Percentiles rank a stretch among this genome's conserved stretches.
phyloP scores from a whole-genome alignment of 2,113 vertebrate genomes.

The Caranx melampygus region DNA sequence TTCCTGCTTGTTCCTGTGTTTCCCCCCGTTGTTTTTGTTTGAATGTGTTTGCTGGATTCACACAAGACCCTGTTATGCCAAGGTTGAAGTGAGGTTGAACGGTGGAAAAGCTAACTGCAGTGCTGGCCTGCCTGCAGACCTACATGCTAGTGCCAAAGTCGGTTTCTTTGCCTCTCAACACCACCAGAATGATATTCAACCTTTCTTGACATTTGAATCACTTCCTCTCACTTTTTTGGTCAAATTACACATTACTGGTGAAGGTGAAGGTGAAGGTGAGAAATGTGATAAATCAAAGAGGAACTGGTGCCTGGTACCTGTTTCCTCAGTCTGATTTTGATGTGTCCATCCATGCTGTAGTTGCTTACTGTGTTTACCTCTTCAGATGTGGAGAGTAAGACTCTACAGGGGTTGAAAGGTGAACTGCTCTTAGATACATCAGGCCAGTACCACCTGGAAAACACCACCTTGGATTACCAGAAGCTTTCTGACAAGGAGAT shows the following conservation, averaged over 20 bases:
- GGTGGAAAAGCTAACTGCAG: slow-evolving; percentile 17
- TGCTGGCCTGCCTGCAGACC: slow-evolving; percentile 14
- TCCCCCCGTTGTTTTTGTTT: slow-evolving; percentile 60
- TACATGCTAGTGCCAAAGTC: background rate
- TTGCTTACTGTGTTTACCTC: slow-evolving; percentile 40
- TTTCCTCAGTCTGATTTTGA: background rate
- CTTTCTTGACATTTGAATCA: background rate
- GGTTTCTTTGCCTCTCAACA: slow-evolving; percentile 27
- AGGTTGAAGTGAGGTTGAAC: slow-evolving; percentile 62
- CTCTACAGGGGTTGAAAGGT: slow-evolving; percentile 89
- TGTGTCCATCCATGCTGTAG: background rate
- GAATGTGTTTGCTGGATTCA: slow-evolving; percentile 63
- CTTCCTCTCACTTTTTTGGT: background rate
- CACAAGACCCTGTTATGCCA: slow-evolving; percentile 51
- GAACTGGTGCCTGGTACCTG: background rate
- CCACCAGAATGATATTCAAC: slow-evolving; percentile 27
- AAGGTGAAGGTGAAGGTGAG: slow-evolving; percentile 5
- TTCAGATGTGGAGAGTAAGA: slow-evolving; percentile 94
- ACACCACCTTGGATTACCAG: slow-evolving; percentile 95
- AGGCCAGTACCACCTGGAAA: slow-evolving; percentile 89
- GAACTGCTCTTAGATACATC: slow-evolving; percentile 87
- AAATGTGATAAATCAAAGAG: background rate
- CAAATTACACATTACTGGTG: background rate
- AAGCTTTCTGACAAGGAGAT: slow-evolving; percentile 94
- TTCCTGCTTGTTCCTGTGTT: slow-evolving; percentile 44